These are phyloP conservation scores for Odocoileus virginianus DNA, from an alignment of 2,113 vertebrate genomes.

Conservation along the genomic window DNA sequence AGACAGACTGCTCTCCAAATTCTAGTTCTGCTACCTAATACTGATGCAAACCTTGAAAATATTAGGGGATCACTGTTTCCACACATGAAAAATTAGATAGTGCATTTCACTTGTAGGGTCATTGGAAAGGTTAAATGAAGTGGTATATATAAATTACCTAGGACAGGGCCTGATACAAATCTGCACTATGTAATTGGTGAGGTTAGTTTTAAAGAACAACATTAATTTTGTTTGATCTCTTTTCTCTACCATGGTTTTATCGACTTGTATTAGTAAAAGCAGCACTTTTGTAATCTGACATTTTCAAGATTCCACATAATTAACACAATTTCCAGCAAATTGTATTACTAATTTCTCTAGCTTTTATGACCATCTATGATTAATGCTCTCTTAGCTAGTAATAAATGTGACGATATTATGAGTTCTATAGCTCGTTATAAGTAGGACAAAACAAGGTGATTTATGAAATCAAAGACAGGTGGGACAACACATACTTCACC, in stretches of 20 bases:
- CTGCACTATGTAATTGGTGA: not conserved
- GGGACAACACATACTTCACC: slow-evolving; percentile 24
- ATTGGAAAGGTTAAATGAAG: not conserved
- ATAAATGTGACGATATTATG: slow-evolving; percentile 14
- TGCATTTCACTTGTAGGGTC: not conserved
- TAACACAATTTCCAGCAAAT: slow-evolving; percentile 25
- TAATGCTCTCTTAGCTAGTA: slow-evolving; percentile 31
- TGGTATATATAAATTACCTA: not conserved
- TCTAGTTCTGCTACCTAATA: not conserved
- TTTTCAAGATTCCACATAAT: slow-evolving; percentile 55
- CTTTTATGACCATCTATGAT: slow-evolving; percentile 33
- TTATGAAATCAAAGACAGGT: slow-evolving; percentile 38
- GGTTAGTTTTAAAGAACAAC: not conserved
- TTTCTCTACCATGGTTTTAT: slow-evolving; percentile 16
- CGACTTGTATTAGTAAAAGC: not conserved
- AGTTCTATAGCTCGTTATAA: not conserved
- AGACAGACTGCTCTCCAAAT: not conserved
- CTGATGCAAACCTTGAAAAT: not conserved
- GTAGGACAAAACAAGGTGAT: slow-evolving; percentile 46
- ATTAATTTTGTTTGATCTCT: slow-evolving; percentile 21
- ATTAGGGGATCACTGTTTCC: not conserved
- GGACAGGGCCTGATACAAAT: not conserved
- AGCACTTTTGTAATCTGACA: slow-evolving; percentile 1
- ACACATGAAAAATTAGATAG: not conserved
- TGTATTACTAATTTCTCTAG: slow-evolving; percentile 36